Conservation (phyloP, 1,140 invertebrate genomes). For the Apolygus lucorum region DNA sequence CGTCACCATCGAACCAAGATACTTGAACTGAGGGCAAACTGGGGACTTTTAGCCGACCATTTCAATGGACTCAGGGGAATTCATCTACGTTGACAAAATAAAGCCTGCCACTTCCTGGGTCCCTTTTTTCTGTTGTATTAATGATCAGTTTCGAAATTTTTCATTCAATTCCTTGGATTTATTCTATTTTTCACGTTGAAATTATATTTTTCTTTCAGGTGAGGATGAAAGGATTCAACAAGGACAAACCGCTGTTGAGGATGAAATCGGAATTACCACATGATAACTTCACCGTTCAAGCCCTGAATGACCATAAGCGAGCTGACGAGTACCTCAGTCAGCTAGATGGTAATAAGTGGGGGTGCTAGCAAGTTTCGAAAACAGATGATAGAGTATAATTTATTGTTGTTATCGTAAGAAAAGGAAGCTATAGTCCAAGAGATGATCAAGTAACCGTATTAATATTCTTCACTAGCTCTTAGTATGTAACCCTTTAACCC, state of each 20-base stretch:
- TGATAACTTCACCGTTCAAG: conserved; percentile 79
- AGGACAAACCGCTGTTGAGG: conserved; percentile 77
- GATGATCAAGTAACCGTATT: no score
- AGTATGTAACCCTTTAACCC: no score
- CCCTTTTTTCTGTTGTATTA: conserved; percentile 24
- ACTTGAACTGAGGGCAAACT: no score
- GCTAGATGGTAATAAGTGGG: conserved; percentile 70
- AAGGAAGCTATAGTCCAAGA: not conserved
- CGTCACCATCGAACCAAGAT: no score
- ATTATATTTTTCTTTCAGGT: conserved; percentile 29
- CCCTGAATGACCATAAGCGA: conserved; percentile 83
- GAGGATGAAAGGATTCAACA: conserved; percentile 48
- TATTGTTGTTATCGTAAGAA: not conserved
- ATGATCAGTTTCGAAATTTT: not conserved
- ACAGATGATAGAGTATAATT: not conserved
- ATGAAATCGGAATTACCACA: conserved; percentile 91
- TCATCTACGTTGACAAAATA: no score
- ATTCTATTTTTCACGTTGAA: no score
- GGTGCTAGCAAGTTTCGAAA: conserved; percentile 43
- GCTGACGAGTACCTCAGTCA: conserved; percentile 79
- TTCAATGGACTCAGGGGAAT: no score
- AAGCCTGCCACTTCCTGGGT: no score
- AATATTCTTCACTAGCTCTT: no score
- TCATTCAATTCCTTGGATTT: no score
- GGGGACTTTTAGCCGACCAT: no score